Conservation (phyloP, 2,797 vertebrate species). For the Chelon auratus region DNA sequence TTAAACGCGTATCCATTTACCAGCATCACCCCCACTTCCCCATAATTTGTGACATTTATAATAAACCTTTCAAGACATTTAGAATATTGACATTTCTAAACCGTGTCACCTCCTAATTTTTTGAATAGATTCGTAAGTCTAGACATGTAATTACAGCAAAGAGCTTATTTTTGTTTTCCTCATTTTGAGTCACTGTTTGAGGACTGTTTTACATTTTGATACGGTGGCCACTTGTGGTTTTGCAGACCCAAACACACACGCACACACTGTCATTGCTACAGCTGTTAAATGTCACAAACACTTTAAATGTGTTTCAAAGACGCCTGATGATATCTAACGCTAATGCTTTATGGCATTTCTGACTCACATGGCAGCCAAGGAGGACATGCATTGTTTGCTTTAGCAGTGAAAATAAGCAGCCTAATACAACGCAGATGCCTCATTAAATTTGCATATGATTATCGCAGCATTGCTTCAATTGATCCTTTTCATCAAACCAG, state of each 20-base stretch:
- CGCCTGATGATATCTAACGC: background rate
- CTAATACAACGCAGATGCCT: conserved; percentile 74
- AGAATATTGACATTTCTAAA: conserved; percentile 57
- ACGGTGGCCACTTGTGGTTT: background rate
- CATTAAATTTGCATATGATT: conserved; percentile 73
- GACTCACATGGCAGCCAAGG: conserved; percentile 29
- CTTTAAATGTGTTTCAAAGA: conserved; percentile 20
- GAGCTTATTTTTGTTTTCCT: conserved; percentile 13
- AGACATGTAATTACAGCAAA: conserved; percentile 42
- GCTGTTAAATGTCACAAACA: conserved; percentile 28
- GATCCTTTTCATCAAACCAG: conserved; percentile 76
- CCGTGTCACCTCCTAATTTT: conserved; percentile 35
- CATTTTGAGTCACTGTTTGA: background rate
- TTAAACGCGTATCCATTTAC: conserved; percentile 8
- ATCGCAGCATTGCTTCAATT: conserved; percentile 65
- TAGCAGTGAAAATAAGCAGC: conserved; percentile 61
- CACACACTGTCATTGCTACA: conserved; percentile 1
- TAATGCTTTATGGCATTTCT: conserved; percentile 36
- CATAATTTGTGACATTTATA: conserved; percentile 58
- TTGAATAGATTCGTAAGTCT: conserved; percentile 41
- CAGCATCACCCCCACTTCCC: conserved; percentile 21
- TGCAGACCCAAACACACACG: background rate
- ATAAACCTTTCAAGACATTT: conserved; percentile 55
- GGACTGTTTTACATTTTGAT: conserved; percentile 1
- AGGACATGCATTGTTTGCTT: conserved; percentile 64